These are phyloP conservation scores for Zelleria hepariella DNA, from an alignment of 2,888 invertebrate species.

Conservation along the genomic window DNA sequence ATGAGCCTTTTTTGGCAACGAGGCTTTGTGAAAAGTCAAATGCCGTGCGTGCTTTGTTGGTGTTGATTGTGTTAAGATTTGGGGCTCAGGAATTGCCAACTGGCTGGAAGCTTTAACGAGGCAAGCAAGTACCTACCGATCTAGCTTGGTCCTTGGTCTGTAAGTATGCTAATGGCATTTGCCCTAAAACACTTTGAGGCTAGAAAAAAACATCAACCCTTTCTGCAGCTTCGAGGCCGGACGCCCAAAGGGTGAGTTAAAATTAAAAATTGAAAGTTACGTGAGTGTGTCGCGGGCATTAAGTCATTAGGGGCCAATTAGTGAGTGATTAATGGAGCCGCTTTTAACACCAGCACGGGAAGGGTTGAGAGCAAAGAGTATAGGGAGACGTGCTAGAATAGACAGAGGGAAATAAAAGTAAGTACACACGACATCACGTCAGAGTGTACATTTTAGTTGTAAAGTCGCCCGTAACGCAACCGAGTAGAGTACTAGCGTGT, in stretches of 20 bases:
- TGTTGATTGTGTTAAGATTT: neutral
- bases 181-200: no score
- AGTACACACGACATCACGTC: no score
- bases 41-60: neutral
- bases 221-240: neutral
- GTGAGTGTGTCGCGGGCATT: constrained; percentile 21
- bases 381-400: no score
- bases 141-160: no score
- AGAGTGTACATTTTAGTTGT: no score
- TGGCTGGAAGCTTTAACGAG: no score
- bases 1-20: constrained; percentile 11
- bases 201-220: neutral
- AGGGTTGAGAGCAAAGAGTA: constrained; percentile 6
- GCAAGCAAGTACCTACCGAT: no score
- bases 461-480: no score
- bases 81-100: no score
- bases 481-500: no score
- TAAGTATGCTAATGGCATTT: neutral
- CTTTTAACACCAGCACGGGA: neutral
- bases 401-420: constrained; percentile 5
- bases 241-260: neutral
- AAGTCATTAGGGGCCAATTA: constrained; percentile 28
- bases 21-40: neutral
- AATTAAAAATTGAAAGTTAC: constrained; percentile 2
- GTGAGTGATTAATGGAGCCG: constrained; percentile 24